These are phyloP conservation scores for Dicycla oo DNA, from an alignment of 2,888 invertebrate genomes.

Conservation along the genomic window DNA sequence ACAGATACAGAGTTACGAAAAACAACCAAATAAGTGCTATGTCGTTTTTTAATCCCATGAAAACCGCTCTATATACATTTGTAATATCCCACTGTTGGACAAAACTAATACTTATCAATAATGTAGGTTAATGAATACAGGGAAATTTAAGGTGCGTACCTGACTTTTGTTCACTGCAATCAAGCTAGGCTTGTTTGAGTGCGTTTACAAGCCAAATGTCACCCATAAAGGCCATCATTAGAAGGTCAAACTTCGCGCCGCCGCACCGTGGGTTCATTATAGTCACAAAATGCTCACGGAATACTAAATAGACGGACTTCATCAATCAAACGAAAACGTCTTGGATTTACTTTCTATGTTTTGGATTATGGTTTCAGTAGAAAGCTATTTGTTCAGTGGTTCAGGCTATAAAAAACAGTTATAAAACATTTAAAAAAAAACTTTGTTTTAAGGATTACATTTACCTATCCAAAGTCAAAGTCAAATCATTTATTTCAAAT, in stretches of 20 bases:
- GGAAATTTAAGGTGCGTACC: neutral
- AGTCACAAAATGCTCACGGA: slow-evolving; percentile 15
- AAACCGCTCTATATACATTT: neutral
- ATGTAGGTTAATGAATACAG: neutral
- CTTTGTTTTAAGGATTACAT: too few species aligned
- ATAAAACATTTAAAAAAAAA: too few species aligned
- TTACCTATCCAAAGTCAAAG: too few species aligned
- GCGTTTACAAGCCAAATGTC: slow-evolving; percentile 56
- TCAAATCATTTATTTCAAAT: too few species aligned
- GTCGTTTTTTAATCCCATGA: neutral
- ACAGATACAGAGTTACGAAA: neutral
- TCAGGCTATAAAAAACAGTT: too few species aligned
- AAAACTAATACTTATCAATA: neutral
- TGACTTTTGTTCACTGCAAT: slow-evolving; percentile 32
- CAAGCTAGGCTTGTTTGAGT: slow-evolving; percentile 23
- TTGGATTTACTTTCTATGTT: slow-evolving; percentile 11
- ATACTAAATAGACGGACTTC: slow-evolving; percentile 26
- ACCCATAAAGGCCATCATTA: slow-evolving; percentile 57
- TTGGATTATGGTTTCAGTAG: slow-evolving; percentile 3
- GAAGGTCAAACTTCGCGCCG: slow-evolving; percentile 58
- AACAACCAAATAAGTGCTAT: neutral
- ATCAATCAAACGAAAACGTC: slow-evolving; percentile 35
- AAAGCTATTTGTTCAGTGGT: neutral
- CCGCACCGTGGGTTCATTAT: slow-evolving; percentile 30
- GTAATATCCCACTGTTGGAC: neutral